phyloP scores from a whole-genome alignment of 2,797 vertebrate species.

The Ctenosaura bakeri region DNA sequence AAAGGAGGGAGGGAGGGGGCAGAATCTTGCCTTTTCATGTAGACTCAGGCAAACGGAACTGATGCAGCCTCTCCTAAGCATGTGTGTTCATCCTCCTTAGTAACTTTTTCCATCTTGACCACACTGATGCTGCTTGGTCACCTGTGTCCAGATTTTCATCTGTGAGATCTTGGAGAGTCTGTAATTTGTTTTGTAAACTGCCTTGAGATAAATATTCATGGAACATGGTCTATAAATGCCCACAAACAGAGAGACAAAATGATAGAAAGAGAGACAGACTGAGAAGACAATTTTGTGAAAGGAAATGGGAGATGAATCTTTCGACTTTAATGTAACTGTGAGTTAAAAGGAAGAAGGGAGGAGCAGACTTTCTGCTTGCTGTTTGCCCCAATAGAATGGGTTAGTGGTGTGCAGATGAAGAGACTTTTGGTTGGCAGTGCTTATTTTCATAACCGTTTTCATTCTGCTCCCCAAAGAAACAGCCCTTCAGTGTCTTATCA shows the following conservation, averaged over 20 bases:
- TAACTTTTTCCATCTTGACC: too few species aligned
- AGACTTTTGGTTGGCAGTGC: constrained; percentile 65
- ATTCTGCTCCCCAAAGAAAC: constrained; percentile 69
- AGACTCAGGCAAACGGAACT: too few species aligned
- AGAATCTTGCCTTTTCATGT: too few species aligned
- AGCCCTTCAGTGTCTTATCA: constrained; percentile 70
- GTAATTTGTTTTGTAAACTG: not conserved
- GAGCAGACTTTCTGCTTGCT: not conserved
- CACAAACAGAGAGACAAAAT: too few species aligned
- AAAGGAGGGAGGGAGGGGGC: too few species aligned
- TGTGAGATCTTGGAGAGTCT: not conserved
- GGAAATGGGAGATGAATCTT: constrained; percentile 50
- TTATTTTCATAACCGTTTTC: constrained; percentile 71
- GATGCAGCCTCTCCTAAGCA: too few species aligned
- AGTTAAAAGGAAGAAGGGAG: constrained; percentile 63
- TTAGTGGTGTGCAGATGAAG: constrained; percentile 62
- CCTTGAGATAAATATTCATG: not conserved
- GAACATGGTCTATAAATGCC: not conserved
- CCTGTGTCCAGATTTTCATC: too few species aligned
- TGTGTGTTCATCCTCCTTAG: not conserved
- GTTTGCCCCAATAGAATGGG: constrained; percentile 2
- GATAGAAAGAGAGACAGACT: not conserved
- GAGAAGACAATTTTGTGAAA: constrained; percentile 8
- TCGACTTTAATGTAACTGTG: constrained; percentile 73
- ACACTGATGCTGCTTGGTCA: too few species aligned